Evolutionary conservation across 2,888 invertebrate genomes (phyloP), one percentile per base, ranked within the genome.

Genomic region (Uropetala carovei): DNA sequence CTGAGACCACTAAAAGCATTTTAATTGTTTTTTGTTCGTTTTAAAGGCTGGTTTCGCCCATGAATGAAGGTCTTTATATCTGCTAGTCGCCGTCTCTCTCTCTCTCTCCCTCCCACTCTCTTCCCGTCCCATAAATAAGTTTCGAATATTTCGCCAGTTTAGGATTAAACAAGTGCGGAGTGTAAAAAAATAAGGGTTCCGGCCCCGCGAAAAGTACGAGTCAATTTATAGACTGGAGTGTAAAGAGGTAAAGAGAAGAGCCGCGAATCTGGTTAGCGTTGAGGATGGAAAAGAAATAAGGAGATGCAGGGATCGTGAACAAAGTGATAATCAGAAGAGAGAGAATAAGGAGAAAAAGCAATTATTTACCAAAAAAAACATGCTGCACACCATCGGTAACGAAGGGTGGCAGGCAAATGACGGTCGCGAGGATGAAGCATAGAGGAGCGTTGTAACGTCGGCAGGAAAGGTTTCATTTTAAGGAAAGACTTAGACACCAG

Each of bases 1-100:
- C 27, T 75, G 75, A 22, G 27, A 2, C 75, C 75, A 75, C 75
- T 75, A 75, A 75, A 75, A 75, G 75, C 75, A 75, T 75, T 27
- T 75, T 13, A 3, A 9, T 68, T 14, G 16, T 64, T 64, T 75
- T 27, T 75, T 27, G 75, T 27, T 75, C 11, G 22, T 75, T 75
- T 75, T 75, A 75, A n/a, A 27, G 75, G 27, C 22, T 43, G 43
- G 43, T 43, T 43, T 43, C 43, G 27, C 27, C 27, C 75, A 27
- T 75, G 75, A 75, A 75, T 75, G 75, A 27, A 11, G 18, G 13
- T 22, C 22, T 75, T 75, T 75, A 27, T 75, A 27, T 43, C 75
- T 22, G 18, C 22, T 9, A 75, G 22, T 18, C 75, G 16, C 64
- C 64, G 5, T 68, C 68, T 43, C 43, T n/a, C 13, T 27, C 18